Percentiles rank a stretch among this genome's conserved stretches.
phyloP scores from a whole-genome alignment of 2,888 invertebrate species.

The Mesochorus sp. region DNA sequence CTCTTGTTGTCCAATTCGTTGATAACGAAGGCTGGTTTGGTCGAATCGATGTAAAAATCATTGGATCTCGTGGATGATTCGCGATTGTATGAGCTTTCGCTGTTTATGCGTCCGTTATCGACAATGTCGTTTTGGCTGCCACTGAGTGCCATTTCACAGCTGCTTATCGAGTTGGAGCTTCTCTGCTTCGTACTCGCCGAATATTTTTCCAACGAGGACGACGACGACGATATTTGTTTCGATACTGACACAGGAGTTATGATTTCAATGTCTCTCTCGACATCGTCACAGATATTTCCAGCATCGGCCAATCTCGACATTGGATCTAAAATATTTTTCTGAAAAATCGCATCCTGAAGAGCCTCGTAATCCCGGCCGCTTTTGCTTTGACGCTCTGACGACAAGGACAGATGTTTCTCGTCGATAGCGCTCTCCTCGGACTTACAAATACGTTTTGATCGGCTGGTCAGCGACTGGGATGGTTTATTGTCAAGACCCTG shows the following conservation, averaged over 20 bases:
- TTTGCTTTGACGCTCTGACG: slow-evolving; percentile 71
- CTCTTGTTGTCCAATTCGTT: slow-evolving; percentile 48
- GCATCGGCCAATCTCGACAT: slow-evolving; percentile 37
- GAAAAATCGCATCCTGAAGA: slow-evolving; percentile 70
- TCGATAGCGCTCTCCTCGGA: slow-evolving; percentile 80
- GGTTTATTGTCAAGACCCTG: slow-evolving; percentile 79
- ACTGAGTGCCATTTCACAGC: slow-evolving; percentile 80
- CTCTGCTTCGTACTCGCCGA: slow-evolving; percentile 72
- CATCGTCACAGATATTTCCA: slow-evolving; percentile 49
- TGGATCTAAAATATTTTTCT: slow-evolving; percentile 42
- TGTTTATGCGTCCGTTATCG: slow-evolving; percentile 72
- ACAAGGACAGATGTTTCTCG: slow-evolving; percentile 72
- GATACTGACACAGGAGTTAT: slow-evolving; percentile 78
- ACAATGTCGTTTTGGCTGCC: slow-evolving; percentile 76
- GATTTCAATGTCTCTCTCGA: slow-evolving; percentile 77
- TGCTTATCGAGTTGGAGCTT: slow-evolving; percentile 80
- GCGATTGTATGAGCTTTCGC: slow-evolving; percentile 58
- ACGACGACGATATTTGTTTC: slow-evolving; percentile 68
- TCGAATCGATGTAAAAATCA: slow-evolving; percentile 11
- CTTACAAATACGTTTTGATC: slow-evolving; percentile 79
- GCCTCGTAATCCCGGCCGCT: slow-evolving; percentile 78
- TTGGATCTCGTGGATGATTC: slow-evolving; percentile 22
- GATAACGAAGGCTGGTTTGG: background rate
- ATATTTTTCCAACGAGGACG: slow-evolving; percentile 69
- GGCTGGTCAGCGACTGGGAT: slow-evolving; percentile 70